Evolutionary conservation across 2,113 vertebrate genomes (phyloP).

Genomic region (Hylia prasina): DNA sequence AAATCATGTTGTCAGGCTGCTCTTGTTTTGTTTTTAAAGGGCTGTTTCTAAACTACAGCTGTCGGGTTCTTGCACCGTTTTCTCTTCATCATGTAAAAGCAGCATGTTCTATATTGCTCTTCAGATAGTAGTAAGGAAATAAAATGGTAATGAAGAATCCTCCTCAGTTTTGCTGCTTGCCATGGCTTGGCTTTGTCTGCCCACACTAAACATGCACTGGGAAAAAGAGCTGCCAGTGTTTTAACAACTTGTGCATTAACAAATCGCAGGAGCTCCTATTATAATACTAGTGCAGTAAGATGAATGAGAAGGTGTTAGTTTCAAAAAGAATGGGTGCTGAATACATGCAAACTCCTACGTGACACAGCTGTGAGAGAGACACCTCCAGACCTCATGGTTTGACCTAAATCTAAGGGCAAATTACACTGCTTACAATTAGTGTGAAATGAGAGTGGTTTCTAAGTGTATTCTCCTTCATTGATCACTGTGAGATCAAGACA

Average conservation of each 20-base stretch:
- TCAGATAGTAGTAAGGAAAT: background rate
- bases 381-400: background rate
- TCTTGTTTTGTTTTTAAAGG: background rate
- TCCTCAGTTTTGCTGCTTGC: background rate
- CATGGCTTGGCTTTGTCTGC: background rate
- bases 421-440: background rate
- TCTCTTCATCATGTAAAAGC: background rate
- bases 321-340: background rate
- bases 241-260: background rate
- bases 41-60: background rate
- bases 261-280: background rate
- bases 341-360: background rate
- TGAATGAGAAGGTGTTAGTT: background rate
- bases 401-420: background rate
- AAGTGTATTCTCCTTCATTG: background rate
- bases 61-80: background rate
- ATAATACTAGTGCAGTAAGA: background rate
- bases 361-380: background rate
- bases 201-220: background rate
- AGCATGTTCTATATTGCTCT: background rate
- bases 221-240: background rate
- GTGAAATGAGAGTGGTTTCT: background rate
- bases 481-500: background rate
- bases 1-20: background rate
- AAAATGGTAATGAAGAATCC: constrained; percentile 7